Conservation (phyloP, 2,113 vertebrate genomes). For the Aspidoscelis tigris region DNA sequence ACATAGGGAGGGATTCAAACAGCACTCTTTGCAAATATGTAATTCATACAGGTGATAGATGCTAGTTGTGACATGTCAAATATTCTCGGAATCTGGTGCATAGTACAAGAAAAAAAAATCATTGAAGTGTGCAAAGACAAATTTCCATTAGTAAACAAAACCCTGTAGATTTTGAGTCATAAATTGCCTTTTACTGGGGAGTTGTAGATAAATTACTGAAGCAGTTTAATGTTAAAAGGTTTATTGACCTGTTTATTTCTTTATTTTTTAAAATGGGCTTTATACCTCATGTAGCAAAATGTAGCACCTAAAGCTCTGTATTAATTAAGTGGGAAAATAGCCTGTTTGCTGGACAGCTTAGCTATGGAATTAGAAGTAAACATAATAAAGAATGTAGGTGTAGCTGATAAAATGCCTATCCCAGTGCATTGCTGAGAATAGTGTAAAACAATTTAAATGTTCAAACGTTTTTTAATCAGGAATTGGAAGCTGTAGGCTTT, state of each 20-base stretch:
- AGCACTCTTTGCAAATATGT: neutral
- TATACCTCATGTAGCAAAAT: neutral
- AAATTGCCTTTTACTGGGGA: neutral
- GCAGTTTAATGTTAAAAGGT: neutral
- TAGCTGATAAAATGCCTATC: neutral
- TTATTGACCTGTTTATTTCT: too few relatives aligned
- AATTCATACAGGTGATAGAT: neutral
- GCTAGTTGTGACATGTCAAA: neutral
- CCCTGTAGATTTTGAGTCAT: neutral
- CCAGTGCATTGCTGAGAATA: too few relatives aligned
- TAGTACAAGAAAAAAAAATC: neutral
- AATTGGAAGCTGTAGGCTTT: neutral
- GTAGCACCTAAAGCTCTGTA: neutral
- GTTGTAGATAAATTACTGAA: neutral
- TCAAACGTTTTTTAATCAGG: neutral
- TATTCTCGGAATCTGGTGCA: neutral
- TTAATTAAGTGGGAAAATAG: neutral
- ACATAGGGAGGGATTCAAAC: neutral
- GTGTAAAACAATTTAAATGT: too few relatives aligned
- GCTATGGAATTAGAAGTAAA: neutral
- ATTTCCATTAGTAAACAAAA: slow-evolving; percentile 1
- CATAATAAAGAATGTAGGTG: neutral
- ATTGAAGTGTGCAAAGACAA: neutral
- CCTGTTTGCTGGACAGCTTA: neutral
- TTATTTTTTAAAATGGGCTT: too few relatives aligned